Percentiles rank a stretch among this genome's conserved stretches.
These are phyloP conservation scores for Antheraea assamensis DNA, from an alignment of 2,888 invertebrate genomes.

Conservation along the genomic window DNA sequence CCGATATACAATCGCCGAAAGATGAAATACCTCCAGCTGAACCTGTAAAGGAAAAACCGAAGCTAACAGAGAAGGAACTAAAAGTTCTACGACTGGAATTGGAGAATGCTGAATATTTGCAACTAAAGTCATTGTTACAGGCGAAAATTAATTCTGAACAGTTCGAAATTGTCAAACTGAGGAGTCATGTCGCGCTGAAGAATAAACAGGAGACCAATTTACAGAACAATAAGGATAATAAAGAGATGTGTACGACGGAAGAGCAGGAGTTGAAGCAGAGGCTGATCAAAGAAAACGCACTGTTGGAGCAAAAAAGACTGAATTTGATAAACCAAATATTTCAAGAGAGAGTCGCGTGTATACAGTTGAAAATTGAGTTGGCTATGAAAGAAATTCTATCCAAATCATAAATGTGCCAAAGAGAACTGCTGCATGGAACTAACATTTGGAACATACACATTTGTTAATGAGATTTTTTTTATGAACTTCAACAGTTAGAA, in stretches of 20 bases:
- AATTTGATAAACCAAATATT: slow-evolving; percentile 86
- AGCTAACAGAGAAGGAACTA: slow-evolving; percentile 81
- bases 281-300: slow-evolving; percentile 83
- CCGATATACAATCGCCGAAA: slow-evolving; percentile 46
- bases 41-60: slow-evolving; percentile 65
- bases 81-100: slow-evolving; percentile 83
- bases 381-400: slow-evolving; percentile 82
- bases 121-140: slow-evolving; percentile 86
- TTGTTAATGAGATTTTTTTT: neutral
- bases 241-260: slow-evolving; percentile 61
- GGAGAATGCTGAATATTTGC: slow-evolving; percentile 85
- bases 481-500: too few species aligned
- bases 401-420: slow-evolving; percentile 52
- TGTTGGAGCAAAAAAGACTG: slow-evolving; percentile 86
- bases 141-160: slow-evolving; percentile 88
- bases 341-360: slow-evolving; percentile 87
- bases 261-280: slow-evolving; percentile 70
- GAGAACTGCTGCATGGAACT: neutral
- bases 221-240: slow-evolving; percentile 57
- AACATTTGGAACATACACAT: neutral
- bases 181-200: slow-evolving; percentile 78
- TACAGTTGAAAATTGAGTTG: slow-evolving; percentile 87
- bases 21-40: slow-evolving; percentile 48
- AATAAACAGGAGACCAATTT: slow-evolving; percentile 68
- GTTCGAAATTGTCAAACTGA: slow-evolving; percentile 86